Evolutionary conservation across 2,113 vertebrate genomes (phyloP), one percentile per base, ranked within the genome.

Genomic region (Origma solitaria): DNA sequence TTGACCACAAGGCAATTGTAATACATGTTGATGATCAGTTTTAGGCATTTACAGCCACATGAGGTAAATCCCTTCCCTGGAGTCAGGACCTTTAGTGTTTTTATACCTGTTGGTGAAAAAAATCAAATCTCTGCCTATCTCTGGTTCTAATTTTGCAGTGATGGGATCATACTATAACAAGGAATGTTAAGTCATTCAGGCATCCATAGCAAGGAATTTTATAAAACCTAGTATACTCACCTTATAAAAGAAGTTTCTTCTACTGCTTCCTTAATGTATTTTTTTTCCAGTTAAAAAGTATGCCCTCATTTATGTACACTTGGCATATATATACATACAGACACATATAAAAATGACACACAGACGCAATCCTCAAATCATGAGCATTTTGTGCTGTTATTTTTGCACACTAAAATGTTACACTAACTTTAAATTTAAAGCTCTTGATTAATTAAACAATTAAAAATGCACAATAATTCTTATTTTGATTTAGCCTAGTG

Each of bases 21-120:
- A 37, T 30, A 24, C 14, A 37, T 37, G 9, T 9, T 40, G 30
- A 76, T 73, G 11, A 44, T 10, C 11, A 60, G 6, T 56, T 72
- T 80, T 30, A 76, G 40, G 30, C 0, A 1, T 80, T 69, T 72
- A 30, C 62, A 94, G 5, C 7, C 27, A 22, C 0, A 0, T 40
- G 57, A 71, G 22, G 6, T 37, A 8, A 69, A 7, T 50, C 5
- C 5, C 17, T 5, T 23, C 6, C 8, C 3, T n/a, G 17, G 23
- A 77, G 3, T 8, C 9, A 18, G 19, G 27, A 24, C 6, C 40
- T 69, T 13, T 15, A 66, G 3, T 65, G 28, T 12, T 75, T 92
- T 86, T 28, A 21, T 22, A 30, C 9, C 15, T 49, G 57, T 1
- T 47, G 2, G 7, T 38, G 14, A 58, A 80, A 92, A 77, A 64